phyloP scores from a whole-genome alignment of 2,113 vertebrate species.

The Nothoprocta perdicaria region DNA sequence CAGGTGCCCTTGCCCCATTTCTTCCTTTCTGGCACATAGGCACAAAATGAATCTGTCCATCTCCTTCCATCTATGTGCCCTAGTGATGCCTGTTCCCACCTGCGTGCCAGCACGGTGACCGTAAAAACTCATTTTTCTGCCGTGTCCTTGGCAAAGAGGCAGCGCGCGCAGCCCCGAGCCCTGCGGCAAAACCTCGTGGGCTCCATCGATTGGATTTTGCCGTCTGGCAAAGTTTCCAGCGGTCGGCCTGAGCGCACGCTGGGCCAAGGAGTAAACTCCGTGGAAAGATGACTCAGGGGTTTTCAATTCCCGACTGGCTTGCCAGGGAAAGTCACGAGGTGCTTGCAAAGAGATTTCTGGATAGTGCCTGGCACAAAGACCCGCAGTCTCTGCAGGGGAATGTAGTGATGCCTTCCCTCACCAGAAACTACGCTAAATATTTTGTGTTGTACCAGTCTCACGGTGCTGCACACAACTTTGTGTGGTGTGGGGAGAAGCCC shows the following conservation, averaged over 20 bases:
- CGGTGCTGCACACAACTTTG: background rate
- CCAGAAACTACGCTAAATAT: background rate
- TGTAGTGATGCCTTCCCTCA: background rate
- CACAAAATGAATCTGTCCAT: background rate
- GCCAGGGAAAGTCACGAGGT: background rate
- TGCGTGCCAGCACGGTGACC: background rate
- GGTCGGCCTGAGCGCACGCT: background rate
- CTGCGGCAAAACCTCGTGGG: background rate
- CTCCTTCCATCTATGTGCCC: background rate
- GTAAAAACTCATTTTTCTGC: constrained; percentile 39
- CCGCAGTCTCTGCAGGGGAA: background rate
- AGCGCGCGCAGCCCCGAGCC: background rate
- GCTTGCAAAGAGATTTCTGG: background rate
- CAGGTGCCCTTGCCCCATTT: too few relatives aligned
- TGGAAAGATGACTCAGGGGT: background rate
- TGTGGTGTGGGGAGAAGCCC: too few relatives aligned
- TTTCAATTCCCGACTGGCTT: too few relatives aligned
- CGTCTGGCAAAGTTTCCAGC: background rate
- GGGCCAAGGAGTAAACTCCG: background rate
- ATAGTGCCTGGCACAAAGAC: background rate
- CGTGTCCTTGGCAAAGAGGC: background rate
- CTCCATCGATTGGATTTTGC: background rate
- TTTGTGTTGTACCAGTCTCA: accelerated
- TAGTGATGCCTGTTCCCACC: constrained; percentile 17
- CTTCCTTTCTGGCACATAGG: background rate